phyloP scores from a whole-genome alignment of 2,888 invertebrate species.

The Rotaria magnacalcarata region DNA sequence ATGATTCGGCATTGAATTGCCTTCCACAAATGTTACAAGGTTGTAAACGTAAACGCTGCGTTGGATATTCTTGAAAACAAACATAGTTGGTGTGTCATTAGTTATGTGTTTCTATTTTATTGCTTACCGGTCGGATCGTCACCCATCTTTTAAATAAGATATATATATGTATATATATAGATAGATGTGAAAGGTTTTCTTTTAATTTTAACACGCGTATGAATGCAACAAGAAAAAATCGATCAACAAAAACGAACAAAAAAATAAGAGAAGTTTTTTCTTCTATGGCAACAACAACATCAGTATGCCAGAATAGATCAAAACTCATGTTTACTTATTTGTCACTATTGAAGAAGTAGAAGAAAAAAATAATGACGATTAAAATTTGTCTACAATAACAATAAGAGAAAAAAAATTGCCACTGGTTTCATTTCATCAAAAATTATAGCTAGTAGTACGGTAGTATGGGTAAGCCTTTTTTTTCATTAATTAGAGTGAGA shows the following conservation, averaged over 20 bases:
- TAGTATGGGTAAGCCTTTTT: neutral
- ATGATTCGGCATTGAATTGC: conserved; percentile 73
- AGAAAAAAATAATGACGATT: neutral
- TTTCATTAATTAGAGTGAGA: neutral
- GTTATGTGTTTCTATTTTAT: neutral
- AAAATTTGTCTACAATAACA: neutral
- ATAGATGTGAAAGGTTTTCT: neutral
- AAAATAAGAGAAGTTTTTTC: neutral
- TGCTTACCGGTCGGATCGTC: neutral
- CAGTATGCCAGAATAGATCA: neutral
- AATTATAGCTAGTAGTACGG: neutral
- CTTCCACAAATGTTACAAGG: conserved; percentile 77
- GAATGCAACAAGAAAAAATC: neutral
- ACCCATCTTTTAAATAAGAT: neutral
- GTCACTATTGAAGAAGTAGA: neutral
- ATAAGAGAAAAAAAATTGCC: neutral
- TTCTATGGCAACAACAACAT: neutral
- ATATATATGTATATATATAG: neutral
- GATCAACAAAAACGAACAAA: neutral
- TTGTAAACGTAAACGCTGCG: conserved; percentile 57
- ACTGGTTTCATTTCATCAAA: neutral
- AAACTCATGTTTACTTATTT: neutral
- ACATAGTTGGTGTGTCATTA: neutral
- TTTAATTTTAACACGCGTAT: neutral
- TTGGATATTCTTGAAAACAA: conserved; percentile 36